These are phyloP conservation scores for Cavia porcellus DNA, from an alignment of 2,113 vertebrate genomes.

Conservation along the genomic window DNA sequence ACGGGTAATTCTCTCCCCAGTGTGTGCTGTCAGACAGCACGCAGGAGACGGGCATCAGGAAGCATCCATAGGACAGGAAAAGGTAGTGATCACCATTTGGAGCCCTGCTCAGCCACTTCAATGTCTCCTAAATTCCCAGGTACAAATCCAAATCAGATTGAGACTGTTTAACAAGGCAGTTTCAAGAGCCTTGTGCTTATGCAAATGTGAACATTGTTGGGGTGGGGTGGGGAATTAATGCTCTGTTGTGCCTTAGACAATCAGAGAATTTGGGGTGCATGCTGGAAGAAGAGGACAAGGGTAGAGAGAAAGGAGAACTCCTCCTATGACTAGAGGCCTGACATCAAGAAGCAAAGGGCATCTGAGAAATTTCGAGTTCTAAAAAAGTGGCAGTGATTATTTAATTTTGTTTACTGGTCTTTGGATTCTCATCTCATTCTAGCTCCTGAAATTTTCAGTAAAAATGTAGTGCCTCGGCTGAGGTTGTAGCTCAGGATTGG, in stretches of 20 bases:
- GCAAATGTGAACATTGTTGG: neutral
- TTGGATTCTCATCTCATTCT: neutral
- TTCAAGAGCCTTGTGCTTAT: neutral
- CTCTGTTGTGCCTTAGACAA: neutral
- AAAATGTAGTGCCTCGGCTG: neutral
- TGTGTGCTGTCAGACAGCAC: accelerated
- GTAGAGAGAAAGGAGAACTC: accelerated
- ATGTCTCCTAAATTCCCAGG: neutral
- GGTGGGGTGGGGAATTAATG: accelerated
- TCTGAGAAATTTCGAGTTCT: neutral
- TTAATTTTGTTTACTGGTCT: neutral
- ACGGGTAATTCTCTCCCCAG: accelerated
- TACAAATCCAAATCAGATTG: neutral
- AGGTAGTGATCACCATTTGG: neutral
- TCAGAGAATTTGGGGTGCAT: accelerated
- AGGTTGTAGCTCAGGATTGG: neutral
- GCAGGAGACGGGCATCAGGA: too few species aligned
- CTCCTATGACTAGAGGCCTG: too few species aligned
- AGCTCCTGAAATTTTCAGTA: neutral
- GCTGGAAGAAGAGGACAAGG: neutral
- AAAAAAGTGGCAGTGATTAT: neutral
- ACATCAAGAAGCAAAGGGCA: neutral
- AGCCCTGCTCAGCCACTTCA: neutral
- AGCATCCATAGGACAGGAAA: neutral
- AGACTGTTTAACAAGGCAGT: accelerated